Evolutionary conservation across 2,888 invertebrate species (phyloP), one percentile per base, ranked within the genome.

Genomic region (Tinea pellionella): DNA sequence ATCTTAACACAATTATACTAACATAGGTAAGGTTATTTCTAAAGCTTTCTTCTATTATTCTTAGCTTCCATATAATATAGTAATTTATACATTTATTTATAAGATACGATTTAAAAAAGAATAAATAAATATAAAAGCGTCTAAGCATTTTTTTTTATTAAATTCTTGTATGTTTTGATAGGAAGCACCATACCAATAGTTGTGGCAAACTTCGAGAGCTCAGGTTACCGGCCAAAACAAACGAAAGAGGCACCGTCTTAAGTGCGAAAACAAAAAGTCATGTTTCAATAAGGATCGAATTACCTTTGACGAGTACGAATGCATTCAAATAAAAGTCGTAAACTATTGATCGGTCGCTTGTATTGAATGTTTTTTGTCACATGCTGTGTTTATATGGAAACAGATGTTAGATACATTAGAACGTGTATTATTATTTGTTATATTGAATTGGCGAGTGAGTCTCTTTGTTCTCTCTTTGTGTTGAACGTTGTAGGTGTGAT

Each of bases 111-210:
- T 42, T 42, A 42, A 42, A 12, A n/a, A 42, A 12, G 12, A 42
- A 42, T n/a, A 13, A 42, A 42, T 13, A n/a, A n/a, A n/a, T n/a
- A n/a, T n/a, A n/a, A n/a, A n/a, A n/a, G n/a, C n/a, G n/a, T n/a
- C 41, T 41, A 4, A 12, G 4, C 2, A 4, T 47, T n/a, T n/a
- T 47, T 47, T 47, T 47, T 47, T n/a, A 16, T 15, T 47, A 47
- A 53, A 53, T 7, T 12, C 24, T 24, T 24, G 53, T 43, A 47
- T 85, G 82, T 87, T 87, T 80, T 87, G 86, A 83, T 78, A 75
- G 72, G 73, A 80, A 80, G 79, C 82, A 85, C 84, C 85, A 86
- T 81, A 85, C 84, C 85, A 86, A 87, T 86, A 84, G 76, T 78
- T 79, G 80, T 77, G 53, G 78, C 78, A 77, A 78, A 75, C 73